Evolutionary conservation across 2,888 invertebrate species (phyloP).

Genomic region (Arrhopalites spinosus): DNA sequence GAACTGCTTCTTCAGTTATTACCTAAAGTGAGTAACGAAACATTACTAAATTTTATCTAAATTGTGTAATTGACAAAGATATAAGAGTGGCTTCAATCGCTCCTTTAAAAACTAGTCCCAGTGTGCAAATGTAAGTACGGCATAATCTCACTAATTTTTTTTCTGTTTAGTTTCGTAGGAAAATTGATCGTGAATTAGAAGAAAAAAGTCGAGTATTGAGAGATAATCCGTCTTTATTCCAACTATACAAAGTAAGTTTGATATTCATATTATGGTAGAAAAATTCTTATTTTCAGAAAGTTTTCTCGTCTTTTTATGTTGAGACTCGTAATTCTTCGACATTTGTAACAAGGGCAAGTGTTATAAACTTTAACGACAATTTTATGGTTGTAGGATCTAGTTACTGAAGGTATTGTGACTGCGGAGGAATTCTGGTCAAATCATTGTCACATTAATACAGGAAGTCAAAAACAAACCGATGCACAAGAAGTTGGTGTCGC

Average conservation of each 20-base stretch:
- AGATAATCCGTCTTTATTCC: slow-evolving; percentile 86
- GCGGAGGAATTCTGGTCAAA: slow-evolving; percentile 98
- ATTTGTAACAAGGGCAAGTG: too few species aligned
- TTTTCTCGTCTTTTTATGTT: background rate
- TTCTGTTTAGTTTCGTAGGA: slow-evolving; percentile 71
- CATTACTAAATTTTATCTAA: too few species aligned
- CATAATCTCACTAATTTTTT: too few species aligned
- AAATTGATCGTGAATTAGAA: slow-evolving; percentile 87
- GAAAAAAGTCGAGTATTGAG: slow-evolving; percentile 82
- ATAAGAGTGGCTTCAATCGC: too few species aligned
- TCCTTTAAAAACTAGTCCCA: too few species aligned
- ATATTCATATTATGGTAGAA: background rate
- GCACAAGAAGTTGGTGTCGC: slow-evolving; percentile 81
- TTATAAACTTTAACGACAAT: background rate
- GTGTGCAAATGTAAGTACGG: too few species aligned
- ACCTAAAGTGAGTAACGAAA: slow-evolving; percentile 70
- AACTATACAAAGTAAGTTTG: slow-evolving; percentile 75
- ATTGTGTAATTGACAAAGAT: too few species aligned
- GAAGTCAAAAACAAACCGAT: slow-evolving; percentile 69
- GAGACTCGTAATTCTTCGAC: background rate
- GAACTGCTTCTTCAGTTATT: slow-evolving; percentile 85
- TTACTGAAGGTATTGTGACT: slow-evolving; percentile 91
- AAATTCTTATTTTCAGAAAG: background rate
- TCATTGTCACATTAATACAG: slow-evolving; percentile 75
- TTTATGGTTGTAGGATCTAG: slow-evolving; percentile 72